Conservation (phyloP, 2,113 vertebrate species). For the Paramormyrops kingsleyae region DNA sequence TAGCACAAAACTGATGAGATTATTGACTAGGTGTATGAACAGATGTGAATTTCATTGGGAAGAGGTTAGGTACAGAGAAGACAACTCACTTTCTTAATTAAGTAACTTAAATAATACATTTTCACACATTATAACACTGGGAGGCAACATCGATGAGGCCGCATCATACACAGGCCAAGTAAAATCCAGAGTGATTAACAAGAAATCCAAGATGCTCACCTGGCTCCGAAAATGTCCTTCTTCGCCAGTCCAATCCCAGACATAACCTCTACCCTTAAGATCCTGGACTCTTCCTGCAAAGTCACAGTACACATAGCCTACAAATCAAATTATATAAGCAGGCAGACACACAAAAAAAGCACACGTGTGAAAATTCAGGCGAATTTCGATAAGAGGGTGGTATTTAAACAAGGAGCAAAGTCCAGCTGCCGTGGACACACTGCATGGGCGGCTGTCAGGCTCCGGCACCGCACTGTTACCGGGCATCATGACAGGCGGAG, state of each 20-base stretch:
- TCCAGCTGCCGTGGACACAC: background rate
- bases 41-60: background rate
- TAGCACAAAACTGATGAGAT: background rate
- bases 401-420: background rate
- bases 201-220: conserved; percentile 60
- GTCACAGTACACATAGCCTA: background rate
- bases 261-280: conserved; percentile 82
- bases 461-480: background rate
- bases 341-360: background rate
- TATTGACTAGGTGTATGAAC: background rate
- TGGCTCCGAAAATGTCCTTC: conserved; percentile 92
- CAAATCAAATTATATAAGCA: background rate
- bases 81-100: background rate
- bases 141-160: background rate
- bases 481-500: background rate
- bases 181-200: background rate
- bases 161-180: background rate
- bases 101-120: background rate
- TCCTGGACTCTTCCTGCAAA: conserved; percentile 69
- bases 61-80: background rate
- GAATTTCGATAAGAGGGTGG: background rate
- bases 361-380: background rate
- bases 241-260: conserved; percentile 88
- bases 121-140: background rate
- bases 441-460: too few relatives aligned